Evolutionary conservation across 2,113 vertebrate species (phyloP), one percentile per base, ranked within the genome.

Genomic region (Menura novaehollandiae): DNA sequence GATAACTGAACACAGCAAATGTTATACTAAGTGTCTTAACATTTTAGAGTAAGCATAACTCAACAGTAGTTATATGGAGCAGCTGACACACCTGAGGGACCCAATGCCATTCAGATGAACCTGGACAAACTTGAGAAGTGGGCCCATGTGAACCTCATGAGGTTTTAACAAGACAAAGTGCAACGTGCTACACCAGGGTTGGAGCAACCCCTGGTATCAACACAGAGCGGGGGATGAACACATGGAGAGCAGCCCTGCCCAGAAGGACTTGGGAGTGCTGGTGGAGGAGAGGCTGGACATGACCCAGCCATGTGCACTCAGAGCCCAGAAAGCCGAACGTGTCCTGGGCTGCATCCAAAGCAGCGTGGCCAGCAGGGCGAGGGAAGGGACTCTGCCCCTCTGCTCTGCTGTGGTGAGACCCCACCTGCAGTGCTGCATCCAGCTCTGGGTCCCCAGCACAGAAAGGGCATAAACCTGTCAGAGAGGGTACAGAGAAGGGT

Each of bases 221-320:
- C 8, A 49, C 3, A 32, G 46, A n/a, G 3, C 26, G 68, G 10
- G 14, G 6, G 8, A 51, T 39, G 24, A 33, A 66, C 6, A 4
- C 9, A 28, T 6, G 8, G 7, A 63, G 3, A 64, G 18, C 9
- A 76, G 35, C 18, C 6, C 21, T 33, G 43, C 0, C 0, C 0
- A 74, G 41, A 63, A 53, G 7, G 15, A 16, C 11, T 15, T 44
- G 5, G 8, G 3, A 4, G 0, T 35, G 39, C n/a, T 51, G 28
- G 7, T 23, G 46, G 11, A 3, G 11, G 46, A 63, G 78, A 62
- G 35, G 10, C 7, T 76, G n/a, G 26, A 27, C 9, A 7, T 17
- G 33, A 69, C 3, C 28, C 1, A 7, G 7, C 3, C 6, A 24
- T 10, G 28, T 1, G 23, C 2, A 3, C 2, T 15, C 4, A 1